phyloP scores from a whole-genome alignment of 2,113 vertebrate species.

The Tragelaphus imberbis region DNA sequence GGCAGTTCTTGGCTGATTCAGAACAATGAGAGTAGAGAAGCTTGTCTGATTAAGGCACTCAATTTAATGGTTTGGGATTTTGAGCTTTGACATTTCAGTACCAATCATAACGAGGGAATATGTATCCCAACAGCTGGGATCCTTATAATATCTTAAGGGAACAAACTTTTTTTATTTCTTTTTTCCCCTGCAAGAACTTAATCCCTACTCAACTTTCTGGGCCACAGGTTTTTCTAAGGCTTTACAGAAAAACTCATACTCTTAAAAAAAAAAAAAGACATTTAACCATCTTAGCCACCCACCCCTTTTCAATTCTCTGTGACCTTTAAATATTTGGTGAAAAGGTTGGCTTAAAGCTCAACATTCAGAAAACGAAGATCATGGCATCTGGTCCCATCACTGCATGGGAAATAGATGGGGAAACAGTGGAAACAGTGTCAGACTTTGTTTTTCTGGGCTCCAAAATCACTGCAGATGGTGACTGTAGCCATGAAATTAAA shows the following conservation, averaged over 20 bases:
- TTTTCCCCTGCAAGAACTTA: slow-evolving; percentile 36
- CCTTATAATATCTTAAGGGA: slow-evolving; percentile 52
- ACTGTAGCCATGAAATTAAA: no score
- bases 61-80: slow-evolving; percentile 53
- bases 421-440: no score
- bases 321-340: slow-evolving; percentile 56
- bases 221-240: slow-evolving; percentile 58
- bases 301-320: slow-evolving; percentile 36
- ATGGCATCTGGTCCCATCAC: no score
- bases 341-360: no score
- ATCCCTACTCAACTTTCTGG: slow-evolving; percentile 62
- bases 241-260: slow-evolving; percentile 61
- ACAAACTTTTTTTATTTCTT: slow-evolving; percentile 26
- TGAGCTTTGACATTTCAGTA: slow-evolving; percentile 61
- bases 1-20: background rate
- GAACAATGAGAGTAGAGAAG: background rate
- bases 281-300: slow-evolving; percentile 27
- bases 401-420: no score
- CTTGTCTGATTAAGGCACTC: slow-evolving; percentile 20
- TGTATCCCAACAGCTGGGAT: slow-evolving; percentile 48
- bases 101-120: slow-evolving; percentile 48
- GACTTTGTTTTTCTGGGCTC: no score
- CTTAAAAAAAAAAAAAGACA: background rate
- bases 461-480: no score
- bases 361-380: no score